A percentile compares a stretch with the other conserved stretches of the same genome.
Conservation (phyloP, 2,797 vertebrate species). For the Psittacula derbiana region DNA sequence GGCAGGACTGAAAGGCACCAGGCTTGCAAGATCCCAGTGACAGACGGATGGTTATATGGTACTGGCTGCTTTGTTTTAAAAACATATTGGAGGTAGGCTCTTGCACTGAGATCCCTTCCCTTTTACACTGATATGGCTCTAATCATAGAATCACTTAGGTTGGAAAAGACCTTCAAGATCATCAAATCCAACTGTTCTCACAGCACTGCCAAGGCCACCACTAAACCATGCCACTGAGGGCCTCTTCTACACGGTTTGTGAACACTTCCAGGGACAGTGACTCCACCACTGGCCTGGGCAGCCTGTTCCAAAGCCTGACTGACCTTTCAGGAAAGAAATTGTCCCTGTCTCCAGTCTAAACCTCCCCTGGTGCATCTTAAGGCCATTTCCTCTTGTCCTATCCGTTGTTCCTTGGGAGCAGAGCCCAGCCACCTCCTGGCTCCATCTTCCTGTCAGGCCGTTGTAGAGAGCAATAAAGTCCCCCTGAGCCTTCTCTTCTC, state of each 20-base stretch:
- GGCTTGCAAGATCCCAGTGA: not conserved
- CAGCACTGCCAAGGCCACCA: not conserved
- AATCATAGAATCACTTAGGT: not conserved
- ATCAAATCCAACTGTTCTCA: not conserved
- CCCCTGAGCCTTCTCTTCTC: not conserved
- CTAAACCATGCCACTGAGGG: not conserved
- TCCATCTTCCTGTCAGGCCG: not conserved
- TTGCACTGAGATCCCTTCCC: not conserved
- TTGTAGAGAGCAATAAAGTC: no score
- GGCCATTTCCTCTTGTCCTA: not conserved
- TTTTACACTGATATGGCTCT: not conserved
- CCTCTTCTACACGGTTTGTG: not conserved
- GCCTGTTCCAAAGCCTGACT: not conserved
- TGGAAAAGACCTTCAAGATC: not conserved
- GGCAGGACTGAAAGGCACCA: not conserved
- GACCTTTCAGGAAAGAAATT: not conserved
- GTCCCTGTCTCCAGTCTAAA: not conserved
- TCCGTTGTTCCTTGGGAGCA: not conserved
- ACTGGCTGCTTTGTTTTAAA: not conserved
- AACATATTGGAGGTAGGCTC: not conserved
- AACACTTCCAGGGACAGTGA: not conserved
- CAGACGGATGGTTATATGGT: not conserved
- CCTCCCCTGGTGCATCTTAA: not conserved
- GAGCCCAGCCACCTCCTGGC: not conserved
- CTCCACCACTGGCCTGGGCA: not conserved